phyloP scores from a whole-genome alignment of 2,113 vertebrate species.

The Meles meles region DNA sequence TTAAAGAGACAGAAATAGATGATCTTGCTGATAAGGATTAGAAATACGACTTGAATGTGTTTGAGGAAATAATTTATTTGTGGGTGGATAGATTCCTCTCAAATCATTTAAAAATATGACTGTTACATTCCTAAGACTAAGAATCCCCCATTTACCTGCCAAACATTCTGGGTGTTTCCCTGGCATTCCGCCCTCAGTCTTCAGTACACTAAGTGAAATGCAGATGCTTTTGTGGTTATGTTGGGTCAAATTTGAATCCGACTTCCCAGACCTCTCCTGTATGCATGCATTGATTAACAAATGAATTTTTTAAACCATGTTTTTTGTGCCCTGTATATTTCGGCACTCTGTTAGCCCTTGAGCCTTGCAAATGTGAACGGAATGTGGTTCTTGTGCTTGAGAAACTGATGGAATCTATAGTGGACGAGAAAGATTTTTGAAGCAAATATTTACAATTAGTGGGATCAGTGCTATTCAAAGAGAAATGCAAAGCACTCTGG shows the following conservation, averaged over 20 bases:
- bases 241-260: background rate
- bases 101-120: constrained; percentile 49
- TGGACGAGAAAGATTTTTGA: background rate
- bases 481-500: background rate
- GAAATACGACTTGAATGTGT: background rate
- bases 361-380: background rate
- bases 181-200: background rate
- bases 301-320: background rate
- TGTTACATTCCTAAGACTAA: constrained; percentile 28
- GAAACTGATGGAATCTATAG: background rate
- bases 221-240: background rate
- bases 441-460: background rate
- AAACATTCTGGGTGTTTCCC: background rate
- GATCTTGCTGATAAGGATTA: background rate
- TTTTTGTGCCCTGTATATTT: background rate
- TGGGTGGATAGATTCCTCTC: background rate
- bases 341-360: background rate
- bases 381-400: background rate
- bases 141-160: background rate
- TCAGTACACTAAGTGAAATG: background rate
- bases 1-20: background rate
- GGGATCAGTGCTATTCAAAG: background rate
- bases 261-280: background rate
- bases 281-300: background rate
- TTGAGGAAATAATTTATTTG: constrained; percentile 35